A percentile compares a stretch with the other conserved stretches of the same genome.
These are phyloP conservation scores for Clinocottus analis DNA, from an alignment of 2,113 vertebrate genomes.

Conservation along the genomic window DNA sequence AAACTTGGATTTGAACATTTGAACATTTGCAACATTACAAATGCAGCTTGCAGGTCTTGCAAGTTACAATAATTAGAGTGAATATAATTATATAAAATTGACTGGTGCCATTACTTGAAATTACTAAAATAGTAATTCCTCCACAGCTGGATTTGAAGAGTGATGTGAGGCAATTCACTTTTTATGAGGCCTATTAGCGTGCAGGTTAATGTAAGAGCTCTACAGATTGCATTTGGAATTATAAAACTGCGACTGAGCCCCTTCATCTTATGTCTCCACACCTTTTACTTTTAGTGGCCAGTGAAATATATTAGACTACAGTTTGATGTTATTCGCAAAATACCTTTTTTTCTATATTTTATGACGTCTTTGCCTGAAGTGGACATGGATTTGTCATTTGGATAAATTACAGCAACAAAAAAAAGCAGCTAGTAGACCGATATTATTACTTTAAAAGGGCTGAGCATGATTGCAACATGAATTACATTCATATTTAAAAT, in stretches of 20 bases:
- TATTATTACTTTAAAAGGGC: conserved; percentile 16
- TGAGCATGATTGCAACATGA: conserved; percentile 4
- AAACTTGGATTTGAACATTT: neutral
- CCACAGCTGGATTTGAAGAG: neutral
- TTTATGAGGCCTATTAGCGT: conserved; percentile 1
- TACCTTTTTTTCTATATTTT: neutral
- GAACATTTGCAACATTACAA: neutral
- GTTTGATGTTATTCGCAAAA: conserved; percentile 35
- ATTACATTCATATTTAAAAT: conserved; percentile 8
- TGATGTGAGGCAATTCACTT: neutral
- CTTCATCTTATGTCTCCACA: neutral
- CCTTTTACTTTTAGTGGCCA: neutral
- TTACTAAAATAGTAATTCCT: neutral
- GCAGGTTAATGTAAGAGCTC: conserved; percentile 12
- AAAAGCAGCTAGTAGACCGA: conserved; percentile 4
- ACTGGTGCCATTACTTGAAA: neutral
- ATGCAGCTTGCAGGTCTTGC: neutral
- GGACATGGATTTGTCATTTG: conserved; percentile 33
- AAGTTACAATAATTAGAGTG: neutral
- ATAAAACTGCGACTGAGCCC: conserved; percentile 6
- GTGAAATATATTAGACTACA: conserved; percentile 6
- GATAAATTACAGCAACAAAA: conserved; percentile 12
- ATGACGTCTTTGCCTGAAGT: conserved; percentile 9
- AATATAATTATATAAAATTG: neutral
- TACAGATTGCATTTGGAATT: conserved; percentile 28